Base-by-base conservation (phyloP, 1,140 invertebrate genomes). In the Hyles vespertilio region DNA sequence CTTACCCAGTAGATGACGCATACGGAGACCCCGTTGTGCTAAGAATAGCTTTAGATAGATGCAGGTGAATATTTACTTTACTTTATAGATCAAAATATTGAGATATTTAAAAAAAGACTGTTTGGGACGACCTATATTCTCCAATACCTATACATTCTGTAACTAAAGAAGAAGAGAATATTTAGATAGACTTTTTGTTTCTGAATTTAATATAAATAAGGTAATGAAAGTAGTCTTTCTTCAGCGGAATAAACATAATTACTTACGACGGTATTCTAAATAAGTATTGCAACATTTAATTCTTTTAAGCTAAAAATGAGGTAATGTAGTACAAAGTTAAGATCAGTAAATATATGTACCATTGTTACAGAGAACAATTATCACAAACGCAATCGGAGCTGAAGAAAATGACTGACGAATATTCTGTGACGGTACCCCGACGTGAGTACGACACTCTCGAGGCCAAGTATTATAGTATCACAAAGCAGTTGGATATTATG, bases 391-490 rank as follows among this genome's bases (percentile, higher is more conserved):
- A 88, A 55, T 63, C 51, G 0, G 65, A 82, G 8, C 60, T 88
- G 10, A 82, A 78, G 48, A 79, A 72, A 12, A 82, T 83, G 77
- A 71, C 59, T 1, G 87, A 89, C 9, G 82, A 89, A 48, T 90
- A 87, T 59, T 63, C 80, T 10, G 80, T 85, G 43, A 81, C 84
- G 5, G 82, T 88, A n/a, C 87, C 89, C 3, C 73, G 78, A 6
- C 72, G 82, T 0, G 76, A 86, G 32, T 74, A 81, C 62, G 88
- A 89, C 48, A 48, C 54, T 6, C 61, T 88, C 8, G 79, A 86
- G 34, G 58, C 72, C 5, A 34, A 51, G 33, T 33, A 51, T 10
- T 51, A 5, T 11, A 10, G 32, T 22, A 45, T 54, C 12, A 43
- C 50, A 9, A 54, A 54, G 22, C 36, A 54, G 6, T 49, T 79